A percentile compares a stretch with the other conserved stretches of the same genome.
phyloP scores from a whole-genome alignment of 2,797 vertebrate species.

The Enteromius radiatus region DNA sequence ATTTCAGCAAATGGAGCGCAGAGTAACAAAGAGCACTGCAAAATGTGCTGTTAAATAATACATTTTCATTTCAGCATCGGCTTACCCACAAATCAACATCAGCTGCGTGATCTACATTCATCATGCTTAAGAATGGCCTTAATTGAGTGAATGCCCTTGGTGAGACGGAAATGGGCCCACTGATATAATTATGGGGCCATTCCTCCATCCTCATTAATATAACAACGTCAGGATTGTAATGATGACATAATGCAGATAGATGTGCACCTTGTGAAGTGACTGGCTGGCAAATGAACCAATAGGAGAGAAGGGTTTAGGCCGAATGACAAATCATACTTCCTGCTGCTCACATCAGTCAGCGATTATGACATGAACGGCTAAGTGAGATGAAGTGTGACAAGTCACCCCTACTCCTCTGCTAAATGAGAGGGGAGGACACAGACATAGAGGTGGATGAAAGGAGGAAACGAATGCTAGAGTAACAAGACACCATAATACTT shows the following conservation, averaged over 20 bases:
- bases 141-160: conserved; percentile 65
- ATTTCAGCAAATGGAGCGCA: background rate
- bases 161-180: conserved; percentile 56
- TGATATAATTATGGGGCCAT: conserved; percentile 56
- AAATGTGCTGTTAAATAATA: conserved; percentile 26
- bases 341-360: conserved; percentile 63
- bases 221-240: conserved; percentile 70
- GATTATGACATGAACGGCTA: conserved; percentile 40
- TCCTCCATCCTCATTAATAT: conserved; percentile 65
- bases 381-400: conserved; percentile 48
- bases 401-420: conserved; percentile 29
- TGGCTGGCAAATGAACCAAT: conserved; percentile 37
- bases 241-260: conserved; percentile 73
- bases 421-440: conserved; percentile 31
- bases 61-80: conserved; percentile 17
- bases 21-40: background rate
- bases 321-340: conserved; percentile 58
- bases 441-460: background rate
- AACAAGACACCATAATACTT: background rate
- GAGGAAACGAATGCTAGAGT: background rate
- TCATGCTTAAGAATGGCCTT: conserved; percentile 61
- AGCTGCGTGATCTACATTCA: conserved; percentile 57
- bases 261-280: conserved; percentile 56
- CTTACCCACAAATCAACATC: conserved; percentile 50
- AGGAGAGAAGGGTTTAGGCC: conserved; percentile 63